Percentiles rank a stretch among this genome's conserved stretches.
These are phyloP conservation scores for Pycnomerus fuliginosus DNA, from an alignment of 2,888 invertebrate species.

Conservation along the genomic window DNA sequence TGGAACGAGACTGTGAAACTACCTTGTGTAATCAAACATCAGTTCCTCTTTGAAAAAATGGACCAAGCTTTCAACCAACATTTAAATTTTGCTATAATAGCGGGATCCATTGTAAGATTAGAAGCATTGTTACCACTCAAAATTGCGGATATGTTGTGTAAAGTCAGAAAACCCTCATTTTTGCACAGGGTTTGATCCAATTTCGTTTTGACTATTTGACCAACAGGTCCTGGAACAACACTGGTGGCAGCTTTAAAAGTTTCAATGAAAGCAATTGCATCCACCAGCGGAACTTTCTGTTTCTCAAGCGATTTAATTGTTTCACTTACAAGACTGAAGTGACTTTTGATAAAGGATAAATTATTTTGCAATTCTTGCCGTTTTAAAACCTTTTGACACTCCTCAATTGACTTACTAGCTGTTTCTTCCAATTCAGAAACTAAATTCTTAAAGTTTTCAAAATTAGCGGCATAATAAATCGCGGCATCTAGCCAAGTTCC, in stretches of 20 bases:
- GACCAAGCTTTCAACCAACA: too few species aligned
- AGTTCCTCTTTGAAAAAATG: too few species aligned
- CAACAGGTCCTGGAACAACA: neutral
- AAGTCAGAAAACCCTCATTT: neutral
- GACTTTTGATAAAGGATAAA: neutral
- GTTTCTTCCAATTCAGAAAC: neutral
- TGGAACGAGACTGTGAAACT: too few species aligned
- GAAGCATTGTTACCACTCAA: too few species aligned
- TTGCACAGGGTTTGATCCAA: neutral
- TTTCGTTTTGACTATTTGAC: neutral
- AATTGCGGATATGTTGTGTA: too few species aligned
- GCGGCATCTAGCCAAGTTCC: conserved; percentile 33
- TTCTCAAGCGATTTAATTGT: neutral
- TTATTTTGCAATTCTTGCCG: neutral
- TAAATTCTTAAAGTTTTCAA: conserved; percentile 5
- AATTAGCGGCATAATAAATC: conserved; percentile 32
- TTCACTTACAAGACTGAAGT: neutral
- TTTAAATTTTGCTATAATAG: too few species aligned
- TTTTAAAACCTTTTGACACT: neutral
- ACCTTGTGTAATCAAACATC: too few species aligned
- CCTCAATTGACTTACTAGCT: neutral
- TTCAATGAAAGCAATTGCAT: neutral
- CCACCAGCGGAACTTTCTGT: neutral
- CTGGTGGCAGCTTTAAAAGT: neutral
- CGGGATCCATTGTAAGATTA: too few species aligned